phyloP scores from a whole-genome alignment of 2,888 invertebrate species.

The Drosophila parthenogenetica region DNA sequence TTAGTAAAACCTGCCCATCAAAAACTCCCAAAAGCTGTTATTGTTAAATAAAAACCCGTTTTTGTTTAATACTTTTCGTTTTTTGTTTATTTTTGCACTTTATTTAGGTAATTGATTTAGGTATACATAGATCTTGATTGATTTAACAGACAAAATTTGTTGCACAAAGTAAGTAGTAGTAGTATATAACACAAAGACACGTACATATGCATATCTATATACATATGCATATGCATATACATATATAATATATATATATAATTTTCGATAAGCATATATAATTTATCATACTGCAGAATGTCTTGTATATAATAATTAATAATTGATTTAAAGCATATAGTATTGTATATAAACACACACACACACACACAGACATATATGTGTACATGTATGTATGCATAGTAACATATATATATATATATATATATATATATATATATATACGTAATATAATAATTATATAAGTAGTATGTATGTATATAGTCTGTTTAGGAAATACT shows the following conservation, averaged over 20 bases:
- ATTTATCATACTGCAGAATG: conserved; percentile 69
- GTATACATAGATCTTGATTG: conserved; percentile 71
- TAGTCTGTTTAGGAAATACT: conserved; percentile 78
- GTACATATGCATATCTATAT: conserved; percentile 20
- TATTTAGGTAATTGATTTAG: conserved; percentile 78
- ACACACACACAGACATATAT: conserved; percentile 36
- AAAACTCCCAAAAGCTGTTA: too few species aligned
- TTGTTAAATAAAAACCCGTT: too few species aligned
- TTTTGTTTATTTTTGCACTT: conserved; percentile 66
- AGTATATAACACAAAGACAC: conserved; percentile 52
- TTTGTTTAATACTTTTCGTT: conserved; percentile 53
- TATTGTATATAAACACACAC: conserved; percentile 41
- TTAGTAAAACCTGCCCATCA: too few species aligned
- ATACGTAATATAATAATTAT: conserved; percentile 47
- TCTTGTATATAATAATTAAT: conserved; percentile 63
- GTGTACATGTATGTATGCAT: conserved; percentile 12
- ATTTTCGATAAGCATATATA: conserved; percentile 60
- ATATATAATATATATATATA: conserved; percentile 32
- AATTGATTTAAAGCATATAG: conserved; percentile 65
- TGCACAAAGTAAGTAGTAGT: conserved; percentile 61
- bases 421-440: conserved; percentile 50
- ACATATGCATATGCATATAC: conserved; percentile 8
- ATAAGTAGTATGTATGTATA: conserved; percentile 53
- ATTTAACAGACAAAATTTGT: conserved; percentile 69
- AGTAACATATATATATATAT: conserved; percentile 10